Percentiles rank a stretch among this genome's conserved stretches.
Conservation (phyloP, 2,888 invertebrate species). For the Noctua fimbriata region DNA sequence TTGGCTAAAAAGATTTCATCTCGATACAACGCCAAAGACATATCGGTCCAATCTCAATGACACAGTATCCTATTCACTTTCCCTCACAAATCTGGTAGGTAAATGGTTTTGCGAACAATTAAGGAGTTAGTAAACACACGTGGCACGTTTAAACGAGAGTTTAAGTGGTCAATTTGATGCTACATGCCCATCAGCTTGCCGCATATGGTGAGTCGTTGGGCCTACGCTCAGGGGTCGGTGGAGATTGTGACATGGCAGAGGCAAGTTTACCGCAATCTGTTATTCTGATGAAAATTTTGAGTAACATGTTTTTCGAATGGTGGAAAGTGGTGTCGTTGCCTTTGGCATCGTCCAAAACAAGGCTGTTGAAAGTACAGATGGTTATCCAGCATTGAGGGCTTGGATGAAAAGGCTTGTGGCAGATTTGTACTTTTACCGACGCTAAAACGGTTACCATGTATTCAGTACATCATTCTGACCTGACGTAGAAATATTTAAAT, state of each 20-base stretch:
- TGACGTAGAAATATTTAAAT: too few species aligned
- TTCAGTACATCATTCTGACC: too few species aligned
- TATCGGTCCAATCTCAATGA: constrained; percentile 32
- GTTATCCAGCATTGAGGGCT: neutral
- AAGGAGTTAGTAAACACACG: constrained; percentile 72
- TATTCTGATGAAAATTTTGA: constrained; percentile 21
- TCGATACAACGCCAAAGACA: constrained; percentile 6
- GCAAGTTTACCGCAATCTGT: constrained; percentile 39
- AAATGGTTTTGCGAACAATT: constrained; percentile 67
- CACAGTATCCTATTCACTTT: constrained; percentile 59
- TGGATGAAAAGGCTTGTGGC: neutral
- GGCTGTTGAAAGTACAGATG: neutral
- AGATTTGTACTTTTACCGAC: neutral
- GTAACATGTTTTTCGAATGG: neutral
- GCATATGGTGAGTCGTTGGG: constrained; percentile 81
- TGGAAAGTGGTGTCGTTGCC: neutral
- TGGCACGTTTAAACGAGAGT: constrained; percentile 68
- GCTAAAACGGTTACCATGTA: too few species aligned
- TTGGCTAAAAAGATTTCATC: neutral
- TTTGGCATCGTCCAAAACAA: neutral
- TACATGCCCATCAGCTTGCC: constrained; percentile 79
- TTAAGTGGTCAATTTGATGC: constrained; percentile 80
- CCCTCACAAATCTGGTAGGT: constrained; percentile 64
- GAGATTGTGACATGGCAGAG: constrained; percentile 64
- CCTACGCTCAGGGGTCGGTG: constrained; percentile 80